Evolutionary conservation across 2,113 vertebrate species (phyloP).

Genomic region (Bubo blakistoni): DNA sequence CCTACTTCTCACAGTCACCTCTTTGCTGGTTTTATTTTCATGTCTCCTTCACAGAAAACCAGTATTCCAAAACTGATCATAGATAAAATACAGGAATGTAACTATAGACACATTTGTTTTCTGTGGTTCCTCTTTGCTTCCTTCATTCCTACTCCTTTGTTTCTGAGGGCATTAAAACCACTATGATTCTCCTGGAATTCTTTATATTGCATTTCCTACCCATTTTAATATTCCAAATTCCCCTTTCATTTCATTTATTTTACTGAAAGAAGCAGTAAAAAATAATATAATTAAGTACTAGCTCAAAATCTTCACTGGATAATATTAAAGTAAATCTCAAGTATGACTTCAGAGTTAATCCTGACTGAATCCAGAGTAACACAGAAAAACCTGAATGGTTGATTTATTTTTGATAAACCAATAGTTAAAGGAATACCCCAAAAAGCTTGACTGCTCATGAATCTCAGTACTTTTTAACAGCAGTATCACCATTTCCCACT

Average conservation of each 20-base stretch:
- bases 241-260: neutral
- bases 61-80: neutral
- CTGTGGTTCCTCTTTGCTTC: neutral
- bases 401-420: neutral
- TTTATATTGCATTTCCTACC: neutral
- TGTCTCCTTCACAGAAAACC: neutral
- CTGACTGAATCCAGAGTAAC: neutral
- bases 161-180: neutral
- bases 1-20: neutral
- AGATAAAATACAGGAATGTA: neutral
- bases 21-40: neutral
- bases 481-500: neutral
- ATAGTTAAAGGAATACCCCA: neutral
- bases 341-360: neutral
- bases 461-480: neutral
- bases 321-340: neutral
- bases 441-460: neutral
- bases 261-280: neutral
- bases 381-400: neutral
- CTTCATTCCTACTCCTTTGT: neutral
- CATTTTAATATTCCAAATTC: neutral
- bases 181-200: neutral
- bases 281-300: neutral
- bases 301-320: neutral
- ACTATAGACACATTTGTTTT: neutral